Evolutionary conservation across 2,797 vertebrate genomes (phyloP).

Genomic region (Paedocypris micromegethes): DNA sequence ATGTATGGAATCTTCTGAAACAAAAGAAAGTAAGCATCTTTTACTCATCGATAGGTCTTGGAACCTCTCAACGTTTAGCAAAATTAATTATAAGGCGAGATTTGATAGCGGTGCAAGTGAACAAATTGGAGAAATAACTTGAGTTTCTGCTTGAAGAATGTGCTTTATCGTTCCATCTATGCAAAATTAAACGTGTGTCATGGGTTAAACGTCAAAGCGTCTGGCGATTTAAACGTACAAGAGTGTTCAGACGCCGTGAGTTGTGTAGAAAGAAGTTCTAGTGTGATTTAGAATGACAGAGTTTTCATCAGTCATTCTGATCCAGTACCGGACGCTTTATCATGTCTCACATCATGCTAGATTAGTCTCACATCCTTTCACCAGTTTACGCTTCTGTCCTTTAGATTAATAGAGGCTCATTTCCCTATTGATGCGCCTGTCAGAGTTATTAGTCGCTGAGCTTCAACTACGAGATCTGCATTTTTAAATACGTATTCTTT

Average conservation of each 20-base stretch:
- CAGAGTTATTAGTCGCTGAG: slow-evolving; percentile 36
- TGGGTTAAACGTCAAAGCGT: no score
- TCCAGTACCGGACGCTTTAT: slow-evolving; percentile 11
- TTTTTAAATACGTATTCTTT: background rate
- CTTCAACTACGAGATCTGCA: slow-evolving; percentile 13
- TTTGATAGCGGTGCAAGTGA: no score
- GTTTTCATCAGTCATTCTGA: slow-evolving; percentile 31
- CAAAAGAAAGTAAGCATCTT: slow-evolving; percentile 35
- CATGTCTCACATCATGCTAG: slow-evolving; percentile 23
- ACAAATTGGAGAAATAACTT: no score
- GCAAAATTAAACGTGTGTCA: no score
- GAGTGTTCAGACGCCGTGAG: no score
- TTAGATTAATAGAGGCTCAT: slow-evolving; percentile 31
- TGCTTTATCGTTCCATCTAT: no score
- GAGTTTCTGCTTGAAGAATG: no score
- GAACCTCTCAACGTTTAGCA: slow-evolving; percentile 27
- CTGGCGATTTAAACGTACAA: no score
- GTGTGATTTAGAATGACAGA: no score
- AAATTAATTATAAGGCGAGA: no score
- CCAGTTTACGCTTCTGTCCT: slow-evolving; percentile 34
- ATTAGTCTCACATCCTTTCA: slow-evolving; percentile 42
- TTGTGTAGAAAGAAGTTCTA: no score
- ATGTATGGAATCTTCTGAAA: no score
- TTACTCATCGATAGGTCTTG: slow-evolving; percentile 57
- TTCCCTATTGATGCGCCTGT: slow-evolving; percentile 35